Base-by-base conservation (phyloP, 2,888 invertebrate genomes). In the Disparrhopalites patrizii region DNA sequence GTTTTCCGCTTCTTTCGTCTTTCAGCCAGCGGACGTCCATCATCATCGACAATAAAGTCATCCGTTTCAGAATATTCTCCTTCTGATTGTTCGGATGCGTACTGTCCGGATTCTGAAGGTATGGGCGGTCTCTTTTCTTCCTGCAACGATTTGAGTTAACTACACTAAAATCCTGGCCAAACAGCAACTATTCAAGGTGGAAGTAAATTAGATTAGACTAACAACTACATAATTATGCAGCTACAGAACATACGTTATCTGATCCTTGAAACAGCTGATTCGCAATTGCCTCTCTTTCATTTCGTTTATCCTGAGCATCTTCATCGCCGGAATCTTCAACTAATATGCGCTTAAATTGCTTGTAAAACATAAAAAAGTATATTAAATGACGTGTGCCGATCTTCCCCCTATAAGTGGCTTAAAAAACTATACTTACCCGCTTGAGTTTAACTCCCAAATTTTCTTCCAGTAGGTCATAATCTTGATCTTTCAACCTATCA, bases 21-120 rank as follows among this genome's bases (percentile, higher is more conserved):
- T 71, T 89, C 90, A 7, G 88, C 86, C 66, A 94, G 89, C 0
- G 94, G 93, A 74, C 89, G 83, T 0, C 92, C 95, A 76, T 97
- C 93, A 77, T 95, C 96, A 77, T 95, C 96, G 0, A 98, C 98
- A 77, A 99, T 98, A 78, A 99, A 99, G 79, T 95, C 95, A 82
- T 95, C 95, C 3, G 91, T 90, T 78, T 93, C 92, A 0, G 91
- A 91, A 75, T 87, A 86, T 69, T 91, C 89, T 67, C 88, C 85
- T 75, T 91, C 91, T 40, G 86, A 86, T 73, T 86, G 88, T 38
- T 88, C 89, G 70, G 90, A 91, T 70, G 87, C 89, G 77, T 85
- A 88, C 33, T 85, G 84, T 60, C 85, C 87, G 58, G 71, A 68
- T 50, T 77, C 76, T 50, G 70, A 70, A 28, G 69, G 71, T 65